Evolutionary conservation across 1,140 invertebrate species (phyloP).

Genomic region (Bombus balteatus): DNA sequence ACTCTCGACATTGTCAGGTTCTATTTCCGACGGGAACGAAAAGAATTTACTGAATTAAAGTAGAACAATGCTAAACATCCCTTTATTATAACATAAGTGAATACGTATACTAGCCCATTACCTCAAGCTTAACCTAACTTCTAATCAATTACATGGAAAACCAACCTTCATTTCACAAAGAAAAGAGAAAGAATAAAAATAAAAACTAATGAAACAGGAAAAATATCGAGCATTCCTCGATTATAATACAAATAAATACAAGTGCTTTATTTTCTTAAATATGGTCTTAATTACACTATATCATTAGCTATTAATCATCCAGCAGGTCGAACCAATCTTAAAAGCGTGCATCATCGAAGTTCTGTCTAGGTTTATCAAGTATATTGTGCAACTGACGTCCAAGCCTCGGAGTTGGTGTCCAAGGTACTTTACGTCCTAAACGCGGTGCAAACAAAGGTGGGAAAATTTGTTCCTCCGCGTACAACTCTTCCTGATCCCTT

Average conservation of each 20-base stretch:
- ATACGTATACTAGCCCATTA: no score
- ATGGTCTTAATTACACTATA: slow-evolving; percentile 42
- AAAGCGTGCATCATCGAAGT: slow-evolving; percentile 32
- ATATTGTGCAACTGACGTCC: slow-evolving; percentile 60
- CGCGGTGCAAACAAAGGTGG: slow-evolving; percentile 61
- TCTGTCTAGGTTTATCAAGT: slow-evolving; percentile 51
- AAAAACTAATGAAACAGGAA: neutral
- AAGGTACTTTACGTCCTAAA: slow-evolving; percentile 66
- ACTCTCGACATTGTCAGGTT: neutral
- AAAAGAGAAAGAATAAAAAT: neutral
- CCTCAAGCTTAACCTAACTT: neutral
- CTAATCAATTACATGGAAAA: neutral
- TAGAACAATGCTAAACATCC: neutral
- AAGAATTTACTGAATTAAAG: neutral
- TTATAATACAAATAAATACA: slow-evolving; percentile 59
- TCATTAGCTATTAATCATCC: slow-evolving; percentile 9
- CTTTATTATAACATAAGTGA: neutral
- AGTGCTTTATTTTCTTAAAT: slow-evolving; percentile 53
- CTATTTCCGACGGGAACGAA: no score
- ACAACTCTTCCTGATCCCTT: slow-evolving; percentile 30
- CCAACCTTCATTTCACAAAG: neutral
- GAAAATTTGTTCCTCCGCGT: slow-evolving; percentile 36
- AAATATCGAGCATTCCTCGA: neutral
- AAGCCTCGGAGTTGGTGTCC: slow-evolving; percentile 61
- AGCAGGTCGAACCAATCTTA: slow-evolving; percentile 5